Base-by-base conservation (phyloP, 2,888 invertebrate species). In the Thyatira batis region DNA sequence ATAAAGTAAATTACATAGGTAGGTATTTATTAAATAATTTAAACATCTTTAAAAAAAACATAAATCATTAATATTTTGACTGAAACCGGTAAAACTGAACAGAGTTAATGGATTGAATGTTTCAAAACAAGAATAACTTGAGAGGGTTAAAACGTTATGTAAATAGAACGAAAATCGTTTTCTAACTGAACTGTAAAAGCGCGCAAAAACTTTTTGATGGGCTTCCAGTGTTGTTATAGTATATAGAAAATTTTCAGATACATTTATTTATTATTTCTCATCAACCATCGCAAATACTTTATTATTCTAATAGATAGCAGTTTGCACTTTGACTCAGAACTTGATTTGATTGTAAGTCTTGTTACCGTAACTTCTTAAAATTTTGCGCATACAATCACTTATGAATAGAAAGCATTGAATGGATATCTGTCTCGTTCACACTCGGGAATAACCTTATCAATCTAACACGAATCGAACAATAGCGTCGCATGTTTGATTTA, bases 401-500 rank as follows among this genome's bases (percentile, higher is more conserved):
- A 85, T 78, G 83, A 89, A 84, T 78, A 84, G 89, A 82, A 89
- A 86, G 84, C 82, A 76, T 75, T 84, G 78, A 84, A 89, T 83
- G 80, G 71, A 84, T 88, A 85, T 86, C 90, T 85, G 79, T 91
- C 92, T 80, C 92, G 79, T 89, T 92, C 89, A 86, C 92, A 89
- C 92, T 88, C 79, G 83, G 84, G 88, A 84, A 87, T 87, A 87
- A 87, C 87, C 88, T 89, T 89, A 91, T 92, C 92, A 92, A 92
- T 92, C 89, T 89, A 88, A 87, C 89, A 82, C 85, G 89, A 91
- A 89, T 92, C 92, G 90, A 92, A 92, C 90, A 91, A 91, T 89
- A 92, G 91, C 85, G 82, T 87, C 89, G 87, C 89, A 87, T 90
- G 89, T 92, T 90, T 91, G 92, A 92, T 92, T 92, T 92, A 91